Conservation (phyloP, 2,113 vertebrate genomes). For the Podocnemis expansa region DNA sequence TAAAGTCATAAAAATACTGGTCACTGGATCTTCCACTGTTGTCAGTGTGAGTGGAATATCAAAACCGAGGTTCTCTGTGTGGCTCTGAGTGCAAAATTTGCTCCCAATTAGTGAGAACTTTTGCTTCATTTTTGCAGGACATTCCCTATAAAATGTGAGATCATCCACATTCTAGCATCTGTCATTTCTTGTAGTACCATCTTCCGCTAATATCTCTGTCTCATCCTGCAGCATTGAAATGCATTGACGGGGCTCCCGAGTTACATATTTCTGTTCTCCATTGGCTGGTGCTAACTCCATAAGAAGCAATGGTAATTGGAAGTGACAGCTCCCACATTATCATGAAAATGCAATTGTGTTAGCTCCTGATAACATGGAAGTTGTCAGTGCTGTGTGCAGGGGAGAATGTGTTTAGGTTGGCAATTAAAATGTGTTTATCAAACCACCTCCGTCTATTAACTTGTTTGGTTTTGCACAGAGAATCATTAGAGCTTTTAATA, state of each 20-base stretch:
- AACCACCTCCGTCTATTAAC: not conserved
- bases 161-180: accelerated
- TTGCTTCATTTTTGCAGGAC: not conserved
- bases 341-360: not conserved
- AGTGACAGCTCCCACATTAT: not conserved
- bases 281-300: not conserved
- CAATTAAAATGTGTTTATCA: slow-evolving; percentile 5
- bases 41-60: not conserved
- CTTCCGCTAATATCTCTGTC: not conserved
- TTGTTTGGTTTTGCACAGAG: not conserved
- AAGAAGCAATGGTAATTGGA: not conserved
- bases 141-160: not conserved
- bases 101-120: not conserved
- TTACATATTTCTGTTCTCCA: not conserved
- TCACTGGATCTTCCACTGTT: too few relatives aligned
- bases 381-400: not conserved
- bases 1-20: not conserved
- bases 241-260: not conserved
- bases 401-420: slow-evolving; percentile 19
- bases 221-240: not conserved
- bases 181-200: not conserved
- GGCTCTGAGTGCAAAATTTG: accelerated
- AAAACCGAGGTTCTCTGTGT: not conserved
- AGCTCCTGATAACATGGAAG: not conserved
- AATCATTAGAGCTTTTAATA: not conserved